Conservation (phyloP, 2,113 vertebrate genomes). For the Chunga burmeisteri region DNA sequence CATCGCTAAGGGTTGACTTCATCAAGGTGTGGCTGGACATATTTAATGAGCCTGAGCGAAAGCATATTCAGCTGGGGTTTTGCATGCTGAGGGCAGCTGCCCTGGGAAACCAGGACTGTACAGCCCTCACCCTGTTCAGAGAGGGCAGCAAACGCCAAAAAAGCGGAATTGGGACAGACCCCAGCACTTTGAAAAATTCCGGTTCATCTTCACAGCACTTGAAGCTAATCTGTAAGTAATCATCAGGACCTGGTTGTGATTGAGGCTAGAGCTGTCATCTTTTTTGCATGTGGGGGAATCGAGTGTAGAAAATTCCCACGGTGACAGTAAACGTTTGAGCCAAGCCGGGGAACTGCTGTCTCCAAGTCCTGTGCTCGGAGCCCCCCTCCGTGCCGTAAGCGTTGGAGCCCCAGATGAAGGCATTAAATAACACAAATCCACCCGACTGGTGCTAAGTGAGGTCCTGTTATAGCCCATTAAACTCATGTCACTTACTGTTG, state of each 20-base stretch:
- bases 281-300: accelerated
- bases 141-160: neutral
- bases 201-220: neutral
- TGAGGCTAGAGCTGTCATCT: neutral
- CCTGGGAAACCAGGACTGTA: neutral
- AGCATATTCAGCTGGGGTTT: neutral
- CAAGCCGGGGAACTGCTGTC: neutral
- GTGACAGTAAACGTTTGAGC: neutral
- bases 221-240: neutral
- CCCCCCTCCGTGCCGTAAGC: neutral
- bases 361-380: neutral
- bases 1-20: neutral
- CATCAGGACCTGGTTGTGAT: neutral
- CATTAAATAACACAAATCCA: neutral
- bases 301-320: neutral
- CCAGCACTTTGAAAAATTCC: neutral
- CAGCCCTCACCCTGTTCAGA: neutral
- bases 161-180: neutral
- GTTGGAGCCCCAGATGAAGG: neutral
- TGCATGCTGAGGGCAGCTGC: neutral
- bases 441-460: neutral
- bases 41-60: neutral
- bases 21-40: slow-evolving; percentile 28
- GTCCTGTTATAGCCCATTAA: neutral
- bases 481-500: neutral